Evolutionary conservation across 2,797 vertebrate species (phyloP), one percentile per base, ranked within the genome.

Genomic region (Pteronotus mesoamericanus): DNA sequence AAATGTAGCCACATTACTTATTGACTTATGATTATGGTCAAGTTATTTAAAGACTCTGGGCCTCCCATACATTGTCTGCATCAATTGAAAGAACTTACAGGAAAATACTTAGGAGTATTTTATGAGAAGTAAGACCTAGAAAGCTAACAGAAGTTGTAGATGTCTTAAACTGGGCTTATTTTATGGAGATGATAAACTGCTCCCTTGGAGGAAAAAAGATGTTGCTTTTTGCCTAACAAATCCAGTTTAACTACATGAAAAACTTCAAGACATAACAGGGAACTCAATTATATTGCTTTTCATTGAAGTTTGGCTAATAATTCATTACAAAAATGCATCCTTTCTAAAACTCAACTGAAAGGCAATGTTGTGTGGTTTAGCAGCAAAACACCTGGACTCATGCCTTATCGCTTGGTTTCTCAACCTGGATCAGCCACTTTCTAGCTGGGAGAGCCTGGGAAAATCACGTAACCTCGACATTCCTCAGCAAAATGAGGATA

Each of bases 341-440:
- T 72, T 75, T 74, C 21, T 82, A 93, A 88, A 86, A 97, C 42
- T 95, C 51, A 94, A 7, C 61, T 42, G 55, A 94, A 85, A 91
- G 11, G 44, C 42, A 71, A 6, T 42, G 19, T 74, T 51, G 34
- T 5, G 5, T 87, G 21, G 14, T 26, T 93, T 93, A 80, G 34
- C 34, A 85, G 22, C 10, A 19, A 77, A 82, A 57, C 78, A 3
- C 18, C 2, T 8, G 12, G 32, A 42, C 15, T 82, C 3, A 2
- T 44, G 39, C 26, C 71, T 72, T 51, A 79, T 26, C 59, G 26
- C 46, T 34, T 55, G 44, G 69, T 14, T 91, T 93, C 51, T 32
- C 44, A 51, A 57, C 55, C 69, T 59, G 42, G 8, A 14, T 64
- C 26, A 9, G 59, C 24, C 44, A 57, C 39, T 91, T 86, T 93